Evolutionary conservation across 1,140 invertebrate genomes (phyloP).

Genomic region (Helicorthomorpha holstii): DNA sequence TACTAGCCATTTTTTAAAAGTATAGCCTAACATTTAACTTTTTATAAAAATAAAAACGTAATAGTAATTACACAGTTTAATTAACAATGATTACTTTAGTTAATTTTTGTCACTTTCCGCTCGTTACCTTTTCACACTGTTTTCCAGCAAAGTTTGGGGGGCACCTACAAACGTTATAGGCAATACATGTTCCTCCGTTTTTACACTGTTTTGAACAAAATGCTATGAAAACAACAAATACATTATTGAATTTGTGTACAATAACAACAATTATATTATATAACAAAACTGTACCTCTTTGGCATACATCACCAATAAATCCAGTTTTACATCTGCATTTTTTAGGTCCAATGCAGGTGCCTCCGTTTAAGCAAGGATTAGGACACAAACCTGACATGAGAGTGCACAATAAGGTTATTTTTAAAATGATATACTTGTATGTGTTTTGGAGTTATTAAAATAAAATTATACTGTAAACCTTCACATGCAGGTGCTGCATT

Average conservation of each 20-base stretch:
- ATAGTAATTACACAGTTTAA: no score
- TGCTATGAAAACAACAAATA: not conserved
- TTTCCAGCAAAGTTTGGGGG: not conserved
- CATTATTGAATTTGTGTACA: not conserved
- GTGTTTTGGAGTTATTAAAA: not conserved
- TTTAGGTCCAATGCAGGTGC: constrained; percentile 22
- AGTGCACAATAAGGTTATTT: not conserved
- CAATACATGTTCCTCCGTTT: not conserved
- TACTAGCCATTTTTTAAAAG: no score
- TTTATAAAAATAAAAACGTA: no score
- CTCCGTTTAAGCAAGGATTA: constrained; percentile 25
- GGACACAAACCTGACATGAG: not conserved
- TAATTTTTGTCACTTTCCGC: not conserved
- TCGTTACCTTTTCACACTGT: not conserved
- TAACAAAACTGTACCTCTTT: constrained; percentile 17
- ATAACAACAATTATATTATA: not conserved
- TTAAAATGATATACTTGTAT: not conserved
- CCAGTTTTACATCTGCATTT: constrained; percentile 23
- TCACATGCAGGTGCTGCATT: not conserved
- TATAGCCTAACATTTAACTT: no score
- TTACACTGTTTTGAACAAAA: not conserved
- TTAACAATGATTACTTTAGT: not conserved
- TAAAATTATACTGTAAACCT: not conserved
- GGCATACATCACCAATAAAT: constrained; percentile 21
- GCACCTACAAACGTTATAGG: not conserved